Conservation (phyloP, 2,113 vertebrate genomes). For the Etia nguti region DNA sequence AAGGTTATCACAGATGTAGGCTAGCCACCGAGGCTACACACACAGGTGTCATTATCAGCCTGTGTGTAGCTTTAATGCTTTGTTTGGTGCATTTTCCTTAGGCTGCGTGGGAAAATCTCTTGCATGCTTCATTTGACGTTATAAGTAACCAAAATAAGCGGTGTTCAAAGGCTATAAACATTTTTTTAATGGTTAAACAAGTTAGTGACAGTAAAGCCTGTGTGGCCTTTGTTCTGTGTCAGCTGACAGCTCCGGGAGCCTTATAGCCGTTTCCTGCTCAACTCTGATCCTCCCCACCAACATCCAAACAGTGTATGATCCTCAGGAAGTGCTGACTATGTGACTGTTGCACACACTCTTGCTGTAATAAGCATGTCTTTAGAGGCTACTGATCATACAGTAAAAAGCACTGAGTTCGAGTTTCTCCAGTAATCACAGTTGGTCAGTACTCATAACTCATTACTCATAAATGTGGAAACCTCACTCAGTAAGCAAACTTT, state of each 20-base stretch:
- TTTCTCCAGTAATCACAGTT: background rate
- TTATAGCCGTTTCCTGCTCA: slow-evolving; percentile 42
- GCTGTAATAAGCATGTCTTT: background rate
- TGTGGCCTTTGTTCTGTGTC: slow-evolving; percentile 41
- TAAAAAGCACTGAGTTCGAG: background rate
- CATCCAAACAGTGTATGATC: slow-evolving; percentile 19
- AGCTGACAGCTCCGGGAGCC: slow-evolving; percentile 49
- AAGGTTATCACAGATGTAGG: background rate
- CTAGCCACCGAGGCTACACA: background rate
- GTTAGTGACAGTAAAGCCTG: background rate
- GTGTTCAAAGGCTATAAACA: background rate
- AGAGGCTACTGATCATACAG: background rate
- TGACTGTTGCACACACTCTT: background rate
- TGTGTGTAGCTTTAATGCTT: background rate
- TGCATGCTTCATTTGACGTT: background rate
- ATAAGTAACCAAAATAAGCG: background rate
- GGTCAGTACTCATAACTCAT: background rate
- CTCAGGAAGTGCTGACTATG: slow-evolving; percentile 54
- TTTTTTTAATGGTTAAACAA: background rate
- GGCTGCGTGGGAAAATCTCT: background rate
- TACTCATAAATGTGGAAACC: background rate
- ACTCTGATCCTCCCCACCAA: background rate
- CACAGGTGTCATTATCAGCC: background rate
- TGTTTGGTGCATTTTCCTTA: background rate
- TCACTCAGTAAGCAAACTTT: background rate